Conservation (phyloP, 2,888 invertebrate species). For the Pyrochroa serraticornis region DNA sequence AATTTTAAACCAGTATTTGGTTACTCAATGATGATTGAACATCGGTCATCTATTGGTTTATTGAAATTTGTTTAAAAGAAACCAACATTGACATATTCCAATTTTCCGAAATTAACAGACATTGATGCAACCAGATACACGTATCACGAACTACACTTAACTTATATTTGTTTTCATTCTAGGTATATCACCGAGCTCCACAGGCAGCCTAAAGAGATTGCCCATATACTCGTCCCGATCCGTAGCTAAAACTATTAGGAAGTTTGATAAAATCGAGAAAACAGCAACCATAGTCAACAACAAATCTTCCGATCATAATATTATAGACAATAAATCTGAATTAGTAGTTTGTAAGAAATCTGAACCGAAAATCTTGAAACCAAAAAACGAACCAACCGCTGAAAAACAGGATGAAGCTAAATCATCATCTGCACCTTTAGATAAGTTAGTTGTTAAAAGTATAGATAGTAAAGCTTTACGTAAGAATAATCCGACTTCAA, state of each 20-base stretch:
- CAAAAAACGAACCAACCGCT: not conserved
- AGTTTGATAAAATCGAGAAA: conserved; percentile 48
- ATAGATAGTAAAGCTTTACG: not conserved
- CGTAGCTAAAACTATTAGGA: conserved; percentile 52
- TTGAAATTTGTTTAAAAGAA: too few relatives aligned
- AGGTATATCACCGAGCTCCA: conserved; percentile 50
- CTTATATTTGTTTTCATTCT: conserved; percentile 17
- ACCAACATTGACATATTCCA: too few relatives aligned
- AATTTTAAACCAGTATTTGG: conserved; percentile 3
- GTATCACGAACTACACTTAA: too few relatives aligned
- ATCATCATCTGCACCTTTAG: not conserved
- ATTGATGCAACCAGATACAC: too few relatives aligned
- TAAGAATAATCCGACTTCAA: not conserved
- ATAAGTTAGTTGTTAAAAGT: not conserved
- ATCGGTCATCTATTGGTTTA: too few relatives aligned
- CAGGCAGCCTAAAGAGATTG: conserved; percentile 50
- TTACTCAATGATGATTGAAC: too few relatives aligned
- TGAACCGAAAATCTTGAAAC: not conserved
- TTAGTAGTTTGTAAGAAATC: not conserved
- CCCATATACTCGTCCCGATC: conserved; percentile 48
- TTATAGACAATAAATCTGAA: conserved; percentile 1
- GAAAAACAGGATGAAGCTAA: too few relatives aligned
- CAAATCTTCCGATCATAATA: too few relatives aligned
- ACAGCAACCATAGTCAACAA: conserved; percentile 10
- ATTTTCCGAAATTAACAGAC: too few relatives aligned